Evolutionary conservation across 37 sponge, comb jelly and placozoan species (phyloP), one percentile per base, ranked within the genome.

Genomic region (Ianthella basta): DNA sequence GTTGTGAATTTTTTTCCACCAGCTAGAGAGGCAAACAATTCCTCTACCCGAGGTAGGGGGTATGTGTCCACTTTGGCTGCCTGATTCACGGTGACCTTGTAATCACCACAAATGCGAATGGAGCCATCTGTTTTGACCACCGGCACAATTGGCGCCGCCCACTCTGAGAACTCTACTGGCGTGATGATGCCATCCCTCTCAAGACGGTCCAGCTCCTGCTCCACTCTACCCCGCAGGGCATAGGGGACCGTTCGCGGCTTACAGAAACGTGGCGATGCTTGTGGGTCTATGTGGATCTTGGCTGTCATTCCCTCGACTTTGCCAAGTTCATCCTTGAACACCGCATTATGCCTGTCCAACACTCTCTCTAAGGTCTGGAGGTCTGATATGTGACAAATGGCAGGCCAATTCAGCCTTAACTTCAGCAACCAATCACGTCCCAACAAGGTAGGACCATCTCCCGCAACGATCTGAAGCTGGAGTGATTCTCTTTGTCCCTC

Each of bases 211-310:
- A 70, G 72, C 37, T 70, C 72, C 12, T 70, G 72, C 21, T 70
- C 32, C 3, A 70, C 15, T 2, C 29, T 6, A 3, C 72, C 37
- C 4, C 72, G 32, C 37, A 70, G 30, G 36, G 72, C 72, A 70
- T 70, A 70, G 5, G 72, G 72, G 12, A 79, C 80, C 0, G 55
- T n/a, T 4, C 80, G 80, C 1, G 80, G 55, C 13, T 15, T 79
- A 25, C 80, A 79, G 15, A 79, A 79, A 24, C 24, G 24, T 39
- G 80, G 80, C 13, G 27, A n/a, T 50, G 56, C 55, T 29, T 79
- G 55, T 3, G 80, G 56, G 29, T 50, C 80, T 15, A 79, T 55
- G 4, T 79, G 80, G 1, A 79, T 15, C 56, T 50, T 53, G 56
- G 80, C 80, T 32, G 55, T 79, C 5, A 79, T 32, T 1, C 56